Conservation (phyloP, 2,113 vertebrate species). For the Gobius niger region DNA sequence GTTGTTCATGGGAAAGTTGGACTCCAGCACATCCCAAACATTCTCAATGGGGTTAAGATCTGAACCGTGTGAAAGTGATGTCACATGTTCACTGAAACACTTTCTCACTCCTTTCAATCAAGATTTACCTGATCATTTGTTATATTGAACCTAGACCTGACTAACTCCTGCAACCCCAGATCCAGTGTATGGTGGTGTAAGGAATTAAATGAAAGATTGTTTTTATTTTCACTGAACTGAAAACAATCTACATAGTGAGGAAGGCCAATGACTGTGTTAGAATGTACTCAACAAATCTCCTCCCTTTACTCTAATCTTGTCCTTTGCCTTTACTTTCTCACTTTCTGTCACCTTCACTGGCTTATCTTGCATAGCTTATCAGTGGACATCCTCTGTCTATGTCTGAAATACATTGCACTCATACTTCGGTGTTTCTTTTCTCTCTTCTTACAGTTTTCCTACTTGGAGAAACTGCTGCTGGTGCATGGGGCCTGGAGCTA, state of each 20-base stretch:
- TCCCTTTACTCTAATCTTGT: conserved; percentile 2
- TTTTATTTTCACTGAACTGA: background rate
- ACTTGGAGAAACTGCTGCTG: conserved; percentile 93
- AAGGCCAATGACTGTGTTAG: background rate
- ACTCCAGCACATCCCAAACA: too few relatives aligned
- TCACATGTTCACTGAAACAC: too few relatives aligned
- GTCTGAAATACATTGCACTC: background rate
- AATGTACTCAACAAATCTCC: background rate
- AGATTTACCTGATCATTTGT: too few relatives aligned
- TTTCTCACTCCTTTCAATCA: too few relatives aligned
- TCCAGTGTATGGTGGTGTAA: too few relatives aligned
- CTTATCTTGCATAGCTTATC: conserved; percentile 36
- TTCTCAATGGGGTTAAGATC: too few relatives aligned
- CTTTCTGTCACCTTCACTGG: conserved; percentile 31
- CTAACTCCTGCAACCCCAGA: too few relatives aligned
- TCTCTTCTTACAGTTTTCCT: conserved; percentile 84
- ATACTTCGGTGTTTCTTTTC: background rate
- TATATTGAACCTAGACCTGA: too few relatives aligned
- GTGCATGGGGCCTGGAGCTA: conserved; percentile 99
- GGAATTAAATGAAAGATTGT: too few relatives aligned
- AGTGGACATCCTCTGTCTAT: conserved; percentile 1
- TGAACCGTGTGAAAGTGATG: too few relatives aligned
- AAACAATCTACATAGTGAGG: background rate
- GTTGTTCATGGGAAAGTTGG: too few relatives aligned
- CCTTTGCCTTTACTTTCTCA: conserved; percentile 24